A percentile compares a stretch with the other conserved stretches of the same genome.
These are phyloP conservation scores for Dynastes tityus DNA, from an alignment of 2,888 invertebrate species.

Conservation along the genomic window DNA sequence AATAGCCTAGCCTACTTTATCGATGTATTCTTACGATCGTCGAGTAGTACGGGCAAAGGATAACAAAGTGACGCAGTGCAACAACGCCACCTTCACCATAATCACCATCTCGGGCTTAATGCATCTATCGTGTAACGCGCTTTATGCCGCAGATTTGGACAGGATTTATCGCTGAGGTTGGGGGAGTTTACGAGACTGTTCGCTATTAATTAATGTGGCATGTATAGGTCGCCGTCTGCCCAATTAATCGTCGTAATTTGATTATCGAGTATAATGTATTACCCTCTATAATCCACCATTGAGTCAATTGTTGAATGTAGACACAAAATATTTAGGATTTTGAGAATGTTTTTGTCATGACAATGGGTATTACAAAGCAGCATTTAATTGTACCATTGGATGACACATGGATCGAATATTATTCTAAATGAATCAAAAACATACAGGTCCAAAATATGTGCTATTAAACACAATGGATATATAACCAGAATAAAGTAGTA, in stretches of 20 bases:
- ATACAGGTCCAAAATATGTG: too few relatives aligned
- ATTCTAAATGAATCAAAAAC: too few relatives aligned
- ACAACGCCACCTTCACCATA: slow-evolving; percentile 27
- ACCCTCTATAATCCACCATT: slow-evolving; percentile 20
- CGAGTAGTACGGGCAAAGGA: neutral
- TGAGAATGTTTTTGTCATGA: neutral
- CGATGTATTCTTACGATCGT: slow-evolving; percentile 6
- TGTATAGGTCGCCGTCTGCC: slow-evolving; percentile 34
- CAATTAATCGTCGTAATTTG: slow-evolving; percentile 46
- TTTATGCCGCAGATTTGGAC: slow-evolving; percentile 46
- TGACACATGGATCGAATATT: too few relatives aligned
- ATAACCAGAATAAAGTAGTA: too few relatives aligned
- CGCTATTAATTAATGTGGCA: slow-evolving; percentile 45
- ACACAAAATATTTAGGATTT: slow-evolving; percentile 9
- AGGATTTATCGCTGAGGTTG: slow-evolving; percentile 36
- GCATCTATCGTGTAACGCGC: slow-evolving; percentile 45
- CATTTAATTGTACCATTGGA: too few relatives aligned
- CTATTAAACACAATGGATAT: too few relatives aligned
- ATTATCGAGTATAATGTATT: slow-evolving; percentile 44
- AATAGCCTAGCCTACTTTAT: neutral
- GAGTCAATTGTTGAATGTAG: slow-evolving; percentile 32
- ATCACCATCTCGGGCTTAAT: slow-evolving; percentile 28
- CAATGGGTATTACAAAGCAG: neutral
- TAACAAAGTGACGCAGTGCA: slow-evolving; percentile 8
- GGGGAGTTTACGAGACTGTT: slow-evolving; percentile 39